Evolutionary conservation across 2,113 vertebrate species (phyloP), one percentile per base, ranked within the genome.

Genomic region (Burhinus bistriatus): DNA sequence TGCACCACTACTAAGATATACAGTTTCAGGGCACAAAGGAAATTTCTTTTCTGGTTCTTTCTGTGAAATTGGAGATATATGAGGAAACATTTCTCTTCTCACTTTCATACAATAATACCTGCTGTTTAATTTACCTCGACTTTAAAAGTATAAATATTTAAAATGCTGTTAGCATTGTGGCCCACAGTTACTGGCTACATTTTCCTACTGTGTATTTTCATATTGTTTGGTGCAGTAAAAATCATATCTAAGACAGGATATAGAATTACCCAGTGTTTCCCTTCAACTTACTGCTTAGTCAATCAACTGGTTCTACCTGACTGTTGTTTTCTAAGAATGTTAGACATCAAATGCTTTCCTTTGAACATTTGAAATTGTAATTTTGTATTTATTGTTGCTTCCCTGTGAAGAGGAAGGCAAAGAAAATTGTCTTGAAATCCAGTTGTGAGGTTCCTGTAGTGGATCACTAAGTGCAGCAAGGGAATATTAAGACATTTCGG

Each of bases 51-150:
- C 32, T 69, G 12, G 8, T 57, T 68, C 58, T 66, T 89, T 27
- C 45, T 75, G 55, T 66, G 36, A 34, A 17, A 3, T 49, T 47
- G 27, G n/a, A 84, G 47, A 25, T 23, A 3, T 2, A 18, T 2
- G 11, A 44, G 47, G 49, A 85, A 87, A 40, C 11, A 20, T 65
- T 87, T 87, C 7, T 68, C 19, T 25, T 55, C 55, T 57, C 2
- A 0, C 62, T 90, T 90, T 12, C 17, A 27, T 69, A 45, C 20
- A 62, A 3, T 57, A 84, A 70, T 70, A 51, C 44, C 87, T 86
- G 75, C 64, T 93, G 73, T 75, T 89, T 71, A 42, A 89, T 92
- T 95, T 94, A 27, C 71, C 29, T 80, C 88, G 85, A 42, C 76
- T 88, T 73, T 88, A 62, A 13, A 78, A 62, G 23, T 81, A 73